A percentile compares a stretch with the other conserved stretches of the same genome.
Conservation (phyloP, 2,113 vertebrate species). For the Eublepharis macularius region DNA sequence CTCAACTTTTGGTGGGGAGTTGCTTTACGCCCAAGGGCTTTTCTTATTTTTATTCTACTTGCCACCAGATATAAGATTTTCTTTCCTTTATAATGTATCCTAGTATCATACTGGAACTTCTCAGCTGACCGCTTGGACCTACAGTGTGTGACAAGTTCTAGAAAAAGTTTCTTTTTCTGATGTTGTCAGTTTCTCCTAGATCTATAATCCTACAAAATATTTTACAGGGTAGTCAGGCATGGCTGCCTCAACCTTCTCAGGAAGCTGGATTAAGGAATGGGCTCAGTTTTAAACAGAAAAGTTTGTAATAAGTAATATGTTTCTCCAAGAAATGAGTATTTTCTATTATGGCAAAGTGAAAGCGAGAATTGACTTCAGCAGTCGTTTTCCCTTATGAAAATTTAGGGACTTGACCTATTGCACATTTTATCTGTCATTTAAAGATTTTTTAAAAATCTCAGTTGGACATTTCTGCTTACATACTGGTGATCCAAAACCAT, state of each 20-base stretch:
- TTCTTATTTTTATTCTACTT: too few relatives aligned
- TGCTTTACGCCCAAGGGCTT: too few relatives aligned
- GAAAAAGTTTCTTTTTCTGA: conserved; percentile 53
- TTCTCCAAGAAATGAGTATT: conserved; percentile 56
- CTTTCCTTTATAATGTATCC: conserved; percentile 1
- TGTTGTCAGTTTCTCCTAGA: conserved; percentile 62
- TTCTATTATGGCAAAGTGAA: conserved; percentile 41
- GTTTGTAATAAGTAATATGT: conserved; percentile 14
- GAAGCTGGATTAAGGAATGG: conserved; percentile 66
- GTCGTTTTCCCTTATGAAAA: background rate
- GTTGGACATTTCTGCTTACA: too few relatives aligned
- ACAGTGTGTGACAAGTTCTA: conserved; percentile 29
- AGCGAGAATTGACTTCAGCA: background rate
- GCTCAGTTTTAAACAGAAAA: conserved; percentile 64
- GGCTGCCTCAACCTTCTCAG: conserved; percentile 62
- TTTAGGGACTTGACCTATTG: background rate
- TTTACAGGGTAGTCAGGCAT: conserved; percentile 61
- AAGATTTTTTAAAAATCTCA: too few relatives aligned
- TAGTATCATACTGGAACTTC: conserved; percentile 53
- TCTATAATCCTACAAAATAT: conserved; percentile 60
- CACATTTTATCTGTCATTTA: background rate
- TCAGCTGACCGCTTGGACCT: conserved; percentile 38
- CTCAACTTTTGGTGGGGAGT: too few relatives aligned
- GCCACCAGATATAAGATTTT: background rate
- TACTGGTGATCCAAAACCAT: too few relatives aligned